Evolutionary conservation across 1,140 invertebrate genomes (phyloP), one percentile per base, ranked within the genome.

Genomic region (Nymphalis io): DNA sequence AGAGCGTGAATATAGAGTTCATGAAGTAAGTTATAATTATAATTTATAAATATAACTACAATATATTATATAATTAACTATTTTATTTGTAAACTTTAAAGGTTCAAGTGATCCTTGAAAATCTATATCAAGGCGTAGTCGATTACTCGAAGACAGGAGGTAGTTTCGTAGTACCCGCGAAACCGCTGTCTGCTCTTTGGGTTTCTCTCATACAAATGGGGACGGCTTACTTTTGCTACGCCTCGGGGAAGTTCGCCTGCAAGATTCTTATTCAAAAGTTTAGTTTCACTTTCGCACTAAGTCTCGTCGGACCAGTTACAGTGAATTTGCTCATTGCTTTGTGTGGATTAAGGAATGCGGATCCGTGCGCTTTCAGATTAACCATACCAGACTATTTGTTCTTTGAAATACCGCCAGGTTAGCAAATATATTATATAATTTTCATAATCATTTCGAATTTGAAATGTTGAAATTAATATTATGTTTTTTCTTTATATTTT

Each of bases 201-300:
- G 95, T 98, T 0, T 87, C 97, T 4, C 80, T 98, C 1, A 93
- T 98, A 44, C 97, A 98, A 87, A 94, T 98, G 18, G 84, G 94
- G 20, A 93, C 95, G 0, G 94, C 96, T 6, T 98, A 98, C 85
- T 85, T 97, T 18, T 96, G 96, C 72, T 98, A 97, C 81, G 95
- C 96, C 63, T 96, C 96, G 73, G 96, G 95, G 55, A 98, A 98
- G 92, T 98, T 98, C 78, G 96, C 98, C 6, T 99, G 98, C 92
- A 98, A 98, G 91, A 98, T 99, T 76, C 94, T 98, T 68, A 98
- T 98, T 70, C 98, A 99, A 86, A 96, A 96, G 60, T 98, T 99
- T 92, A 98, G 97, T 79, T 99, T 98, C 83, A 97, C 98, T 0
- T 97, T 99, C 72, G 97, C 98, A 0, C 94, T 99, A 0, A 98